Evolutionary conservation across 2,888 invertebrate genomes (phyloP), one percentile per base, ranked within the genome.

Genomic region (Torymus texanus): DNA sequence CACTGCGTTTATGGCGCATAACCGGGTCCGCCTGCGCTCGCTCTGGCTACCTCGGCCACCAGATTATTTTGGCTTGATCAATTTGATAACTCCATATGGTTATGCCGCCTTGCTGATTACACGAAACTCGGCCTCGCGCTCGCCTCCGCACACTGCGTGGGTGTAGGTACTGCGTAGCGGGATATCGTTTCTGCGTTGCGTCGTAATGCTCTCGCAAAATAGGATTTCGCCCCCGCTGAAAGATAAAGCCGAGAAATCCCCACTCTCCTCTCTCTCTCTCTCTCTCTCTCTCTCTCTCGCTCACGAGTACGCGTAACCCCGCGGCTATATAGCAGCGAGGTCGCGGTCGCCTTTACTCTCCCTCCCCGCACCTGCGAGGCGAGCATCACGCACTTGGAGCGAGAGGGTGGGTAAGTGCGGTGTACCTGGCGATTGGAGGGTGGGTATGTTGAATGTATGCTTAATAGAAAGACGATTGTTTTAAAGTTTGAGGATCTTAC

Each of bases 41-140:
- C 58, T 10, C 63, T 16, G 41, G 14, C 66, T 24, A n/a, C 73
- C 87, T 86, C 85, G 87, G 86, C 86, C 87, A 88, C 86, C 87
- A 88, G 89, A 90, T 90, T 90, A 90, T 90, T 90, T 90, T 88
- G 86, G 88, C 88, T 87, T 90, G 90, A 90, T 90, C 90, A 90
- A 89, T 90, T 90, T 90, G 89, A 90, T 90, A 90, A 90, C 89
- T 88, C 86, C 85, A 85, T 84, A 85, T 84, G 83, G 88, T 87
- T 88, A 88, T 85, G 84, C 84, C 83, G 84, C 85, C 84, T 84
- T 85, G 84, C 88, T 87, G 87, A 89, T 89, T 88, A 88, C 88
- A 84, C 83, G 81, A 80, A 82, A 70, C 66, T 55, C 50, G 51
- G 18, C 51, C 67, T 14, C 67, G 14, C 51, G 8, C 63, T 13